Evolutionary conservation across 2,797 vertebrate species (phyloP).

Genomic region (Psittacula derbiana): DNA sequence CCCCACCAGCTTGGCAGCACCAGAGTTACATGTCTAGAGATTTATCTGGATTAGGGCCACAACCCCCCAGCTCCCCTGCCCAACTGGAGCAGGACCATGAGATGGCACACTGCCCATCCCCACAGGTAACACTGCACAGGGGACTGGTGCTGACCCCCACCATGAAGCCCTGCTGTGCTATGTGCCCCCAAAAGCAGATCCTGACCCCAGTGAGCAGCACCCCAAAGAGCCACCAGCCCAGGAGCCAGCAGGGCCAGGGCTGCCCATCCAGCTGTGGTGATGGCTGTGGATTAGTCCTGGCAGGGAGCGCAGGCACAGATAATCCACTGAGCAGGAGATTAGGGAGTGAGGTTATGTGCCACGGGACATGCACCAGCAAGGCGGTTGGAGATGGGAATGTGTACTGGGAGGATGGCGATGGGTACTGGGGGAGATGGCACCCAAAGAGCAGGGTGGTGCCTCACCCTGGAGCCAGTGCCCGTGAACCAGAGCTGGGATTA

Average conservation of each 20-base stretch:
- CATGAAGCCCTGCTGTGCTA: accelerated
- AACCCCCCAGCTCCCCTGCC: not conserved
- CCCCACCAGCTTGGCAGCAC: not conserved
- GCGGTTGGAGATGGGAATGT: accelerated
- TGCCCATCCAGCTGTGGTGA: not conserved
- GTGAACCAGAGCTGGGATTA: not conserved
- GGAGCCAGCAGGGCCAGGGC: not conserved
- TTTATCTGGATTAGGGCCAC: not conserved
- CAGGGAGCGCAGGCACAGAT: not conserved
- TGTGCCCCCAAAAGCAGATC: accelerated
- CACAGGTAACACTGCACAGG: not conserved
- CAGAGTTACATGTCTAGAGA: not conserved
- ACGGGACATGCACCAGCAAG: not conserved
- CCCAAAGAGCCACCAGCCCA: accelerated
- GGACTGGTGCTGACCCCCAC: not conserved
- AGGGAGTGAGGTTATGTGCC: not conserved
- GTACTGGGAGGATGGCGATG: not conserved
- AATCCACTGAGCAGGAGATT: not conserved
- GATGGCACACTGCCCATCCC: not conserved
- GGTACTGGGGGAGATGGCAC: not conserved
- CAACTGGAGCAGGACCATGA: not conserved
- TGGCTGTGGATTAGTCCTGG: not conserved
- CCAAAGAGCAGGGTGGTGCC: not conserved
- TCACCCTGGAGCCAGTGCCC: not conserved
- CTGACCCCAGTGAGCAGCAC: accelerated